These are phyloP conservation scores for Syritta pipiens DNA, from an alignment of 2,888 invertebrate genomes.

Conservation along the genomic window DNA sequence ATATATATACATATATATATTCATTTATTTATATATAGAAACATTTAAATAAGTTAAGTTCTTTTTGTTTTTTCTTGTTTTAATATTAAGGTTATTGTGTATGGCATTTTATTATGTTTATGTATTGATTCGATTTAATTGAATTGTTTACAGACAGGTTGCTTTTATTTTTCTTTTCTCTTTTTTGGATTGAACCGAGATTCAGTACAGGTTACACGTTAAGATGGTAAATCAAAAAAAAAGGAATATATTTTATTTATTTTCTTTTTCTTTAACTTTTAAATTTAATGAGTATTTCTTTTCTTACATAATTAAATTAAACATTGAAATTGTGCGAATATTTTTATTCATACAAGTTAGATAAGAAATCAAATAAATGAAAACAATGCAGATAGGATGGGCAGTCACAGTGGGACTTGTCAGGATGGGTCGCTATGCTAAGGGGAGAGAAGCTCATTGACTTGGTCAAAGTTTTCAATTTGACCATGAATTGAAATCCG, in stretches of 20 bases:
- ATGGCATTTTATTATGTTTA: slow-evolving; percentile 19
- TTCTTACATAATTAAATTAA: slow-evolving; percentile 22
- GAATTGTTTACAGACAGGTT: slow-evolving; percentile 57
- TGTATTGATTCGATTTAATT: slow-evolving; percentile 36
- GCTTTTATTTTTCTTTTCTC: slow-evolving; percentile 20
- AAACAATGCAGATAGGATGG: slow-evolving; percentile 29
- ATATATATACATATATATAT: slow-evolving; percentile 39
- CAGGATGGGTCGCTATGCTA: no score
- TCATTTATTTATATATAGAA: slow-evolving; percentile 12
- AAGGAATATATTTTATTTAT: slow-evolving; percentile 1
- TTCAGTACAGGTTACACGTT: slow-evolving; percentile 25
- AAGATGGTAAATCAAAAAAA: slow-evolving; percentile 2
- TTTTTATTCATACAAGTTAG: slow-evolving; percentile 10
- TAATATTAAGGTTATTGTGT: slow-evolving; percentile 29
- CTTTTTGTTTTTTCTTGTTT: slow-evolving; percentile 8
- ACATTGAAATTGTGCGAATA: slow-evolving; percentile 45
- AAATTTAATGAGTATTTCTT: slow-evolving; percentile 29
- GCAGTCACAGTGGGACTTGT: no score
- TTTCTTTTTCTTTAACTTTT: not conserved
- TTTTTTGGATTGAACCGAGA: slow-evolving; percentile 33
- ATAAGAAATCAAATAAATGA: not conserved
- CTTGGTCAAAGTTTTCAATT: no score
- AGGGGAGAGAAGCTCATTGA: not conserved
- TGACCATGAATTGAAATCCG: no score
- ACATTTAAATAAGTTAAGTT: slow-evolving; percentile 53